Base-by-base conservation (phyloP, 2,888 invertebrate genomes). In the Pinctada fucata region DNA sequence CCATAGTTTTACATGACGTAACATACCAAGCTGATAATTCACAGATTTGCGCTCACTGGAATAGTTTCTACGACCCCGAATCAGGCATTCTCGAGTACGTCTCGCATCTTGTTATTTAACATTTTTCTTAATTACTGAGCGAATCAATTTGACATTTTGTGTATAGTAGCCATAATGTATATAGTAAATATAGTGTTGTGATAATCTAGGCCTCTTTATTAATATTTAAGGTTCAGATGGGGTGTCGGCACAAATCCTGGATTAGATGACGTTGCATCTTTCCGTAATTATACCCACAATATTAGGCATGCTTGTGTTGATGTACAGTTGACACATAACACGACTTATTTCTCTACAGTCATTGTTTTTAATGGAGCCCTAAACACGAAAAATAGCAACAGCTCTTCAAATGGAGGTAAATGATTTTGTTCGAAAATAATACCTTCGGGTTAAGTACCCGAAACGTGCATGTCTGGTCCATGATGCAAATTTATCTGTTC, bases 291-390 rank as follows among this genome's bases (percentile, higher is more conserved):
- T 16, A 70, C 72, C n/a, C 79, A 79, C 66, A 66, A 70, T 49
- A 52, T 48, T 13, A 64, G 64, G 51, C 68, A 73, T 63, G 69
- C 52, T 50, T 78, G 78, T 51, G 47, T 31, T n/a, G 71, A 49
- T 4, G 51, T 64, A 13, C 66, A 13, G 6, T 82, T 84, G 3
- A 63, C 50, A 2, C 83, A 85, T 72, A 83, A 81, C 58, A 71
- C 76, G 16, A 50, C 78, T 3, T 85, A 85, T 65, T 81, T 63
- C 64, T 75, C 79, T 48, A 81, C 81, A 31, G 78, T 85, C 13
- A 78, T 79, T 13, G 84, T 80, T 13, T 71, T 78, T 64, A 85
- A 85, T 76, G 64, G 65, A 8, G 84, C 83, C 13, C 71, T 83
- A 31, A 81, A 79, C 52, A 58, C 71, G 16, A 76, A 79, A 72